These are phyloP conservation scores for Ophioninae sp. DNA, from an alignment of 2,888 invertebrate species.

Conservation along the genomic window DNA sequence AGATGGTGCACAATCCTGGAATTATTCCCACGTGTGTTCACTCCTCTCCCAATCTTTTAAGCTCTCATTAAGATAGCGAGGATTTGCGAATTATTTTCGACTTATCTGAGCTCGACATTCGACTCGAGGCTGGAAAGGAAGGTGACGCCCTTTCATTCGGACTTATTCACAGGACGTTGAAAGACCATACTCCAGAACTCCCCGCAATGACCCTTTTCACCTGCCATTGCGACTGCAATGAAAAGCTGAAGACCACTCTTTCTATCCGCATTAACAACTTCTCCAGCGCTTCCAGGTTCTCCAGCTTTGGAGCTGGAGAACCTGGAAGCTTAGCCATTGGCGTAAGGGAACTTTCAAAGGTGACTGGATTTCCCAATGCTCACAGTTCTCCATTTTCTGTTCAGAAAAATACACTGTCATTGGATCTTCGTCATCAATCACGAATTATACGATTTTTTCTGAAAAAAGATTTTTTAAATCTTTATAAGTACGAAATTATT, in stretches of 20 bases:
- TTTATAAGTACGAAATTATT: too few species aligned
- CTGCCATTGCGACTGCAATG: conserved; percentile 59
- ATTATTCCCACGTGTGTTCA: conserved; percentile 29
- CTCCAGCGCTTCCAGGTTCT: conserved; percentile 20
- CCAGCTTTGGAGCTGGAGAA: conserved; percentile 42
- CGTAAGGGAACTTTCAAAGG: conserved; percentile 73
- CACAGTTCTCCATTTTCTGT: conserved; percentile 66
- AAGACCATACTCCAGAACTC: conserved; percentile 15
- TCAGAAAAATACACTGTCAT: too few species aligned
- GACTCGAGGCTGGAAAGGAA: conserved; percentile 41
- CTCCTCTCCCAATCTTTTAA: conserved; percentile 10
- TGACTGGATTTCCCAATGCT: conserved; percentile 72
- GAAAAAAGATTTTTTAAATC: too few species aligned
- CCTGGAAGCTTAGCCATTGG: conserved; percentile 64
- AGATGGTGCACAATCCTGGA: background rate
- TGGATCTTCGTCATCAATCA: too few species aligned
- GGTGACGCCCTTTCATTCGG: conserved; percentile 54
- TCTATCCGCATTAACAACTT: background rate
- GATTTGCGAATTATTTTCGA: conserved; percentile 20
- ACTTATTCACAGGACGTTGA: conserved; percentile 49
- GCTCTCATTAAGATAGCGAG: conserved; percentile 17
- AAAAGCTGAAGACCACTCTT: conserved; percentile 59
- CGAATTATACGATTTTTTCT: too few species aligned
- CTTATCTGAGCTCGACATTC: conserved; percentile 58
- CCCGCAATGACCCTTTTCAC: conserved; percentile 16